These are phyloP conservation scores for Lapara coniferarum DNA, from an alignment of 2,888 invertebrate species.

Conservation along the genomic window DNA sequence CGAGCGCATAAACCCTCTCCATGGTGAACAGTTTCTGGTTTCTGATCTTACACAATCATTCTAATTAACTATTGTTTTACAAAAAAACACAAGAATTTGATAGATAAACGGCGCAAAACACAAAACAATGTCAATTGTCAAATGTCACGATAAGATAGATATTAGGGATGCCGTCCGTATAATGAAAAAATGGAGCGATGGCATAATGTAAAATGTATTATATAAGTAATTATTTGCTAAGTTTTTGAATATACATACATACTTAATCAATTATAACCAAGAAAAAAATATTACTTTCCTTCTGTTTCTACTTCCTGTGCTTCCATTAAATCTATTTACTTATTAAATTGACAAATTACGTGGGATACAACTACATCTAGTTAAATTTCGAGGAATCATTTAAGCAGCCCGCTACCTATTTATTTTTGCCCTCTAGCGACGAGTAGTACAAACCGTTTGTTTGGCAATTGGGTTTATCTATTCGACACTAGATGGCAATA, in stretches of 20 bases:
- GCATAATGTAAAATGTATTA: not conserved
- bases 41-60: slow-evolving; percentile 35
- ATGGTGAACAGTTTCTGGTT: slow-evolving; percentile 42
- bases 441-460: not conserved
- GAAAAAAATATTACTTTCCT: no score
- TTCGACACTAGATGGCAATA: not conserved
- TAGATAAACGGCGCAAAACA: slow-evolving; percentile 12
- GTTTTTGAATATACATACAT: not conserved
- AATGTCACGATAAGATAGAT: slow-evolving; percentile 25
- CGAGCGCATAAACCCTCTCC: slow-evolving; percentile 70
- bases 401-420: no score
- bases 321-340: no score
- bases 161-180: no score
- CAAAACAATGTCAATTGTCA: slow-evolving; percentile 33
- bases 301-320: no score
- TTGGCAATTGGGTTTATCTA: not conserved
- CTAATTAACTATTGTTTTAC: slow-evolving; percentile 30
- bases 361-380: no score
- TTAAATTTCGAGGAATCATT: no score
- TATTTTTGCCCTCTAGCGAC: not conserved
- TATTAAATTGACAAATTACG: no score
- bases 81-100: slow-evolving; percentile 38
- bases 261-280: no score
- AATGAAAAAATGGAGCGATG: no score
- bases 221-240: no score